These are phyloP conservation scores for Camponotus pennsylvanicus DNA, from an alignment of 1,140 invertebrate species.

Conservation along the genomic window DNA sequence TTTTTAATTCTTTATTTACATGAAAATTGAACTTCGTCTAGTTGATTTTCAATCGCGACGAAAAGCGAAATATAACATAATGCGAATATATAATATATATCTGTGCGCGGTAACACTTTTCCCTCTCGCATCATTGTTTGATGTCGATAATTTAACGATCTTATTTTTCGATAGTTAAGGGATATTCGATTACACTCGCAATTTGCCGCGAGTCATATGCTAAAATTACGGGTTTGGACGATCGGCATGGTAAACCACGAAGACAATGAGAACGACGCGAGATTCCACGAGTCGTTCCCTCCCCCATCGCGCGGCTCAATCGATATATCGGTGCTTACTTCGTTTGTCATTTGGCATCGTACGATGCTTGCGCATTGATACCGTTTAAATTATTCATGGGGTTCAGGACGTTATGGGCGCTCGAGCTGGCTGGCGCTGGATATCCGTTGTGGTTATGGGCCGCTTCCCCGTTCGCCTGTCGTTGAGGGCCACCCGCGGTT, in stretches of 20 bases:
- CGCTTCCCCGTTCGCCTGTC: constrained; percentile 83
- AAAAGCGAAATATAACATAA: constrained; percentile 3
- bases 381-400: constrained; percentile 85
- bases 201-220: constrained; percentile 8
- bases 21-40: constrained; percentile 1
- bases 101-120: constrained; percentile 22
- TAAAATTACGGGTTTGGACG: constrained; percentile 31
- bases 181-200: constrained; percentile 18
- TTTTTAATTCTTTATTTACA: constrained; percentile 42
- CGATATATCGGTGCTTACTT: constrained; percentile 79
- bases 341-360: constrained; percentile 85
- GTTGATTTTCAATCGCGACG: not conserved
- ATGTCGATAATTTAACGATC: constrained; percentile 28
- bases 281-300: constrained; percentile 39
- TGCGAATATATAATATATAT: constrained; percentile 49
- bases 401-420: constrained; percentile 81
- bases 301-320: constrained; percentile 41
- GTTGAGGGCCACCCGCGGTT: constrained; percentile 74
- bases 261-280: constrained; percentile 34
- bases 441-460: constrained; percentile 85
- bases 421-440: constrained; percentile 81
- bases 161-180: not conserved
- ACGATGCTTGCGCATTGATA: constrained; percentile 83
- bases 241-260: constrained; percentile 43
- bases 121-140: not conserved